Base-by-base conservation (phyloP, 2,797 vertebrate species). In the Pseudochirops cupreus region DNA sequence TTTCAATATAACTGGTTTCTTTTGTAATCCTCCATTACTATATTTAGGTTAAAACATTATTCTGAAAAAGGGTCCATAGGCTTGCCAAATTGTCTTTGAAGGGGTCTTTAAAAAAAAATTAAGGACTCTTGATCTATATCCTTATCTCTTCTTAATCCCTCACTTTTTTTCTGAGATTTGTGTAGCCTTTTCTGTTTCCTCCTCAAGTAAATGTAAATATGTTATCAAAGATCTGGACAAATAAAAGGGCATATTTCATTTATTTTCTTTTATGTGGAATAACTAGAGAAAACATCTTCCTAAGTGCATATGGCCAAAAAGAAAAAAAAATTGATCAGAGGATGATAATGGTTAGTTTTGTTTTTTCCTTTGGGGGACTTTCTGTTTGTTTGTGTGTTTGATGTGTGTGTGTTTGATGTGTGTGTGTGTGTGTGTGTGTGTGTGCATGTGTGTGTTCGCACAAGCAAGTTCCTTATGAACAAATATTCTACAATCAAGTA, bases 341-440 rank as follows among this genome's bases (percentile, higher is more conserved):
- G 74, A 89, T 95, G 56, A 96, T 94, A 96, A 33, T 26, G n/a
- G 1, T 9, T 95, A 93, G 93, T 97, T 98, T 98, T 97, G 67
- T 24, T 11, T 46, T 46, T 87, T 46, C 0, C 2, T 24, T 46
- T 87, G 26, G 7, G 7, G 9, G 26, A 82, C 18, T 74, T 39
- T n/a, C 9, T 54, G 9, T 53, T 39, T 74, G n/a, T 16, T 67
- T 67, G 33, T 67, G n/a, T 67, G 14, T n/a, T 67, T n/a, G 62
- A 14, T 14, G 6, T 67, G 5, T 67, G 33, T 67, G 14, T 67
- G 62, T n/a, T n/a, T 52, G 52, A 52, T 67, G 5, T n/a, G 62
- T n/a, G 14, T 67, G 62, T 67, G 62, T 67, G 62, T 67, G 33
- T n/a, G 16, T 26, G 6, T 87, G 39, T 46, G 74, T 82, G 33